Evolutionary conservation across 2,888 invertebrate species (phyloP).

Genomic region (Cantharis flavilabris): DNA sequence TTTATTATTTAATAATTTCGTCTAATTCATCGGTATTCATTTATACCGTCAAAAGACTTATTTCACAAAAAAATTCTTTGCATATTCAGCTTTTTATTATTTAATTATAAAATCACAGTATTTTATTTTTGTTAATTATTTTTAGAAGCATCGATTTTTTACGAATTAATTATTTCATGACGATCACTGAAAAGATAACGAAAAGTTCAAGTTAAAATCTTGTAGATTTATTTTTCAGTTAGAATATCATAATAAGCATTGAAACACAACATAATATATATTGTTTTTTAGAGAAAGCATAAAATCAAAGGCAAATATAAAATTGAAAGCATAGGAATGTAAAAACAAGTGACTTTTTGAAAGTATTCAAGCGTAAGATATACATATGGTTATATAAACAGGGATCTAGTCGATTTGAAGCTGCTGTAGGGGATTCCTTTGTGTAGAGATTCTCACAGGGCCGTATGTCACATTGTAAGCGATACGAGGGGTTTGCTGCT

Average conservation of each 20-base stretch:
- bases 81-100: too few relatives aligned
- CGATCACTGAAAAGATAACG: too few relatives aligned
- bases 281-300: not conserved
- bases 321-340: conserved; percentile 45
- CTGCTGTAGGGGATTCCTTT: conserved; percentile 37
- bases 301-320: conserved; percentile 12
- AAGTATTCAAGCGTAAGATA: conserved; percentile 54
- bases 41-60: too few relatives aligned
- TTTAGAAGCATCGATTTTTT: too few relatives aligned
- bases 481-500: conserved; percentile 51
- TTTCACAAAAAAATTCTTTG: too few relatives aligned
- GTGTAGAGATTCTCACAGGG: conserved; percentile 41
- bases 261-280: not conserved
- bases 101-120: too few relatives aligned
- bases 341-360: conserved; percentile 50
- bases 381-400: conserved; percentile 54
- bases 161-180: too few relatives aligned
- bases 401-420: conserved; percentile 31
- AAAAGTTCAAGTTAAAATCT: not conserved
- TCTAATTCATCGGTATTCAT: too few relatives aligned
- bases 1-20: too few relatives aligned
- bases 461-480: conserved; percentile 53
- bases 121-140: too few relatives aligned
- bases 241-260: not conserved
- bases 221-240: not conserved